Evolutionary conservation across 1,140 invertebrate species (phyloP).

Genomic region (Pogonomyrmex californicus): DNA sequence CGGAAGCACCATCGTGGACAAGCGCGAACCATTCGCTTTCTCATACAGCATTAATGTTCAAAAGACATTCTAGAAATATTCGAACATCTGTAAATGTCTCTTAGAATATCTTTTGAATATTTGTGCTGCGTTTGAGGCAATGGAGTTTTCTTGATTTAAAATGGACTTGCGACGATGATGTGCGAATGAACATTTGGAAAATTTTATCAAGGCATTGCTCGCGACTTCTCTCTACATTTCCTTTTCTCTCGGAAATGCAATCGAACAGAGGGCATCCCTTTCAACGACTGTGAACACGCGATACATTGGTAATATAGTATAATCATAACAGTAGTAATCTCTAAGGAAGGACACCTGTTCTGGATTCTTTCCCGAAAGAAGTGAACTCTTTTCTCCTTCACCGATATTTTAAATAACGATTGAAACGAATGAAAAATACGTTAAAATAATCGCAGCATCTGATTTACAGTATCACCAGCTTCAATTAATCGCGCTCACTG

Average conservation of each 20-base stretch:
- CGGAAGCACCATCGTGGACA: not conserved
- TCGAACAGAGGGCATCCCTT: conserved; percentile 34
- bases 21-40: not conserved
- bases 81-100: too few species aligned
- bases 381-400: not conserved
- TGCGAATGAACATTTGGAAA: not conserved
- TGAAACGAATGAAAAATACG: not conserved
- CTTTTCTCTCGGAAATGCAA: conserved; percentile 12
- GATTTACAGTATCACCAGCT: not conserved
- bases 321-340: not conserved
- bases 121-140: not conserved
- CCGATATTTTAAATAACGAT: not conserved
- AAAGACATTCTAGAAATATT: too few species aligned
- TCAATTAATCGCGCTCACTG: not conserved
- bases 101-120: too few species aligned
- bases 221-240: conserved; percentile 7
- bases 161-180: not conserved
- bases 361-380: not conserved
- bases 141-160: not conserved
- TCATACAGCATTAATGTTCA: too few species aligned
- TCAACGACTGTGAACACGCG: conserved; percentile 21
- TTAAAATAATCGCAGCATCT: not conserved
- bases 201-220: conserved; percentile 10
- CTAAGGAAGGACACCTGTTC: not conserved
- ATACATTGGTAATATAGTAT: not conserved